Base-by-base conservation (phyloP, 2,888 invertebrate genomes). In the Siphlonurus alternatus region DNA sequence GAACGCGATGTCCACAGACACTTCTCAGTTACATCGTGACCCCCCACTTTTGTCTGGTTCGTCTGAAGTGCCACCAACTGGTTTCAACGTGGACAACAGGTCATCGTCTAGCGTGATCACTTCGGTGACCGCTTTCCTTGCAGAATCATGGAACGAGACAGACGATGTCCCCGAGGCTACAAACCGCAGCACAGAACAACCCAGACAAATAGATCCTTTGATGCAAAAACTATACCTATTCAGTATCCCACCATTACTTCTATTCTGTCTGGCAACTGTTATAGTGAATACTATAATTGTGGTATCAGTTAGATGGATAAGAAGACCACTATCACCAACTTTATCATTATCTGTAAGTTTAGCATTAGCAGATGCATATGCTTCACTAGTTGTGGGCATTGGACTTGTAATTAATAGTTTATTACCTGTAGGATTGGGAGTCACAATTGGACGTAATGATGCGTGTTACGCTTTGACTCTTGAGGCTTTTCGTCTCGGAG, bases 331-430 rank as follows among this genome's bases (percentile, higher is more conserved):
- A 68, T 78, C 81, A 1, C 80, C 82, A 1, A 82, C 82, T 1
- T 71, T 83, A n/a, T 78, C 79, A 68, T 79, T 83, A 64, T 81
- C 81, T 67, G 71, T 83, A 20, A 82, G 82, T 68, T 72, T 84
- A 61, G 81, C 83, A 2, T 79, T 78, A 1, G 82, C 83, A 0
- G 82, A 83, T 70, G 79, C 80, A 0, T 77, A 78, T 67, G 79
- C 82, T 7, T 80, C 82, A 2, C 70, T 77, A 23, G 73, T 80
- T 56, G 72, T 82, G 54, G 82, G 80, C 1, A 68, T 78, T 1
- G 80, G 80, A 2, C 71, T 83, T 15, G 71, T 81, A 62, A 71
- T 81, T 68, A 82, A 83, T 73, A 80, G 79, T 68, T 75, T 78
- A 53, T 72, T 82, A 51, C 79, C 79, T 0, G 70, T 69, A 22